These are phyloP conservation scores for Pica pica DNA, from an alignment of 2,113 vertebrate species.

Conservation along the genomic window DNA sequence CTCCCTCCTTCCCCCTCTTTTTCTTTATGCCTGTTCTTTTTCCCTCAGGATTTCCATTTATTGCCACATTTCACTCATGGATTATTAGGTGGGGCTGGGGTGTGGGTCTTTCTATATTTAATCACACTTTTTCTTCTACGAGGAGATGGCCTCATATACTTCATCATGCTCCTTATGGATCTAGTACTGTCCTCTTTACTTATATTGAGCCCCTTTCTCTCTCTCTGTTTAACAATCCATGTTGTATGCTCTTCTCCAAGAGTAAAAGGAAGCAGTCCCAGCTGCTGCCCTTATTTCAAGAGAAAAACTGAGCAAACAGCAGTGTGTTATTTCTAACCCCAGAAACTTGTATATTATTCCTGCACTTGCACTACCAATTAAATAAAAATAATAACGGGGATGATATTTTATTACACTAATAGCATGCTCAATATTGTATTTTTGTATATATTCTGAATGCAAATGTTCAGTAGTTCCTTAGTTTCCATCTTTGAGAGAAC, in stretches of 20 bases:
- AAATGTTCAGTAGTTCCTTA: not conserved
- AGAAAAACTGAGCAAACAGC: not conserved
- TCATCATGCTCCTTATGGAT: not conserved
- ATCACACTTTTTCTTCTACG: not conserved
- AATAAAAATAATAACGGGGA: not conserved
- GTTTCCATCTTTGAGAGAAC: not conserved
- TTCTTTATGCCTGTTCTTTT: not conserved
- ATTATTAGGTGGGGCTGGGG: not conserved
- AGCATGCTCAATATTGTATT: not conserved
- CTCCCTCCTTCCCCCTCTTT: accelerated
- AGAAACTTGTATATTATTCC: not conserved
- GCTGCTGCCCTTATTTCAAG: not conserved
- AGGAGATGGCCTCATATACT: not conserved
- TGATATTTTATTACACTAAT: not conserved
- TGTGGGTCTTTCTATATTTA: not conserved
- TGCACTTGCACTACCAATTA: not conserved
- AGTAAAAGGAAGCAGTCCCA: not conserved
- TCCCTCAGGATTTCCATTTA: not conserved
- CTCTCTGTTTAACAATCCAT: not conserved
- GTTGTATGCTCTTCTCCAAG: not conserved
- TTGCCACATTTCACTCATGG: not conserved
- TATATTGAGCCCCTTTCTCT: not conserved
- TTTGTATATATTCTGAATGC: not conserved
- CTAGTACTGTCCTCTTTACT: not conserved
- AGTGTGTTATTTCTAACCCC: not conserved